Base-by-base conservation (phyloP, 2,797 vertebrate genomes). In the Thamnophis elegans region DNA sequence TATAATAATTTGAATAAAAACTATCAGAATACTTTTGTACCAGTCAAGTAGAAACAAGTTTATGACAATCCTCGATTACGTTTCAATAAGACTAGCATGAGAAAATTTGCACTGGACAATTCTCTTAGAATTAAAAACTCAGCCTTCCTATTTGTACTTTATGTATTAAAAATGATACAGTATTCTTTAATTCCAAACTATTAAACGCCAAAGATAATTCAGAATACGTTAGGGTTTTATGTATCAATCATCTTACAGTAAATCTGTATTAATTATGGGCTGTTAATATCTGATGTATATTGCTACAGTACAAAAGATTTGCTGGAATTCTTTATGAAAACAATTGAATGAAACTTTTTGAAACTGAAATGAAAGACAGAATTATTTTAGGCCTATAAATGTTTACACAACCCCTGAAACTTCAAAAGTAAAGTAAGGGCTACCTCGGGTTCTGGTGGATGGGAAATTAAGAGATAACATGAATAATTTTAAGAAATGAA, bases 371-470 rank as follows among this genome's bases (percentile, higher is more conserved):
- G 18, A 65, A 54, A 13, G 3, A 36, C 28, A 36, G 26, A 22
- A 82, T 51, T 86, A 91, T 90, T 87, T 94, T 68, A 89, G 89
- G 91, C 22, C 4, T 36, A 51, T 88, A 87, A 87, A 91, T 55
- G 13, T 54, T 12, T 59, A 8, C 36, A 85, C 3, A 68, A 55
- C 28, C 10, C 78, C 4, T 1, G 5, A 53, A 92, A 53, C 54
- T 11, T 47, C 88, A 93, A 12, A 42, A 86, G 68, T 5, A 92
- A 51, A 94, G 82, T 59, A 92, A 82, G 85, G 89, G 87, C 88
- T 16, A 90, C 0, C n/a, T 94, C 68, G 93, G 88, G 5, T 82
- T 68, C 51, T 56, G n/a, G 65, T 55, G 62, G 47, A 92, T 85
- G 58, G 89, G 1, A 28, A 90, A 58, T 14, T 20, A 28, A 89